phyloP scores from a whole-genome alignment of 2,888 invertebrate genomes.

The Drosophila rellima region DNA sequence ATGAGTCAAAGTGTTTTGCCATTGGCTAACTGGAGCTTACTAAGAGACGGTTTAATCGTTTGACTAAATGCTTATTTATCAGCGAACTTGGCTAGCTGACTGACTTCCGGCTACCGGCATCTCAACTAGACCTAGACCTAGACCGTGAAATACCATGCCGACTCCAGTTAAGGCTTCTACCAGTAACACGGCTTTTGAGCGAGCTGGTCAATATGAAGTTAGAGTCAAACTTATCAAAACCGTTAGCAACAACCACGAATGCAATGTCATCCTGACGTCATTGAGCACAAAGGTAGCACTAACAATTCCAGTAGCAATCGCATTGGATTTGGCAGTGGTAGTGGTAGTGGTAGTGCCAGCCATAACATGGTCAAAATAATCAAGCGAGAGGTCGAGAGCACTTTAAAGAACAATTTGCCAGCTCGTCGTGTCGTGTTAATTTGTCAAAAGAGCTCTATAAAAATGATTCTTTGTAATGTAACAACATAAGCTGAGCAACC shows the following conservation, averaged over 20 bases:
- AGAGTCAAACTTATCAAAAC: constrained; percentile 37
- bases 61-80: constrained; percentile 58
- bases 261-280: constrained; percentile 41
- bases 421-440: constrained; percentile 40
- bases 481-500: constrained; percentile 25
- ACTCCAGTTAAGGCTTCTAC: constrained; percentile 9
- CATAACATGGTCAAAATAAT: constrained; percentile 67
- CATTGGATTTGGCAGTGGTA: constrained; percentile 18
- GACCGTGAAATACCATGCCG: constrained; percentile 60
- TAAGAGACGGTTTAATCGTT: constrained; percentile 36
- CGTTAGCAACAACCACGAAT: constrained; percentile 44
- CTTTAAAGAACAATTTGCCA: constrained; percentile 65
- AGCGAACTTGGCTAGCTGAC: constrained; percentile 66
- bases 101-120: constrained; percentile 66
- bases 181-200: constrained; percentile 15
- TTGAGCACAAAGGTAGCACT: constrained; percentile 20
- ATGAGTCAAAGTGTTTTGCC: constrained; percentile 50
- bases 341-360: constrained; percentile 2
- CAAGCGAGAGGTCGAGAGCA: constrained; percentile 67
- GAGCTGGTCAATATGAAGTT: constrained; percentile 3
- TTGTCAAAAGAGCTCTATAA: constrained; percentile 46
- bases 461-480: constrained; percentile 61
- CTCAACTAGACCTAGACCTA: constrained; percentile 69
- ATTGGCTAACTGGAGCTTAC: constrained; percentile 63
- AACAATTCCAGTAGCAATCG: constrained; percentile 8